Evolutionary conservation across 2,888 invertebrate genomes (phyloP), one percentile per base, ranked within the genome.

Genomic region (Leptarthrus brevirostris): DNA sequence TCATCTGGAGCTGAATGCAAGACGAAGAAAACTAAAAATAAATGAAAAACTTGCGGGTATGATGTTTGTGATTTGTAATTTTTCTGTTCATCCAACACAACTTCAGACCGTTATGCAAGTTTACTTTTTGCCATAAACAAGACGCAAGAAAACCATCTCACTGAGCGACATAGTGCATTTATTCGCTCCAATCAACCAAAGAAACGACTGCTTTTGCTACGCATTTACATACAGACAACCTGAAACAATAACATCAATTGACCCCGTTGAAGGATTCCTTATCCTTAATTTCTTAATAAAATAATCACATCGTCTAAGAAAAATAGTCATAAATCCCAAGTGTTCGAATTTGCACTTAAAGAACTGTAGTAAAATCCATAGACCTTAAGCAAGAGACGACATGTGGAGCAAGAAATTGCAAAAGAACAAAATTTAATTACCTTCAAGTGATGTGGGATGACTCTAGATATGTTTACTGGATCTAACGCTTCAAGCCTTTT

Each of bases 21-120:
- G 18, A 52, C 30, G 69, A 30, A 49, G 20, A 34, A 52, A 52
- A 20, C 10, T 18, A 26, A 69, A 52, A 10, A 22, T 18, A 20
- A 34, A 14, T 6, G 14, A 34, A 34, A 34, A 18, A 12, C 47
- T 47, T 20, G 26, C 20, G 52, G 49, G 69, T 69, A 69, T 52
- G 69, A 69, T 69, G 52, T 34, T 69, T 69, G 69, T 52, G 69
- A 69, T 69, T 69, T 69, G 69, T 69, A 69, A 69, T 26, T 69
- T 69, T 69, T 69, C 64, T 64, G 44, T 22, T 64, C 20, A 52
- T 49, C 34, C 52, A 22, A 18, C 20, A 49, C 69, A 49, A 52
- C 16, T 69, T 34, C 10, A 49, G 10, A 14, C 52, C 30, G 52
- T 69, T 69, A 52, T 52, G 52, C 52, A 49, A 69, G 18, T 16